These are phyloP conservation scores for Blomia tropicalis DNA, from an alignment of 2,888 invertebrate species.

Conservation along the genomic window DNA sequence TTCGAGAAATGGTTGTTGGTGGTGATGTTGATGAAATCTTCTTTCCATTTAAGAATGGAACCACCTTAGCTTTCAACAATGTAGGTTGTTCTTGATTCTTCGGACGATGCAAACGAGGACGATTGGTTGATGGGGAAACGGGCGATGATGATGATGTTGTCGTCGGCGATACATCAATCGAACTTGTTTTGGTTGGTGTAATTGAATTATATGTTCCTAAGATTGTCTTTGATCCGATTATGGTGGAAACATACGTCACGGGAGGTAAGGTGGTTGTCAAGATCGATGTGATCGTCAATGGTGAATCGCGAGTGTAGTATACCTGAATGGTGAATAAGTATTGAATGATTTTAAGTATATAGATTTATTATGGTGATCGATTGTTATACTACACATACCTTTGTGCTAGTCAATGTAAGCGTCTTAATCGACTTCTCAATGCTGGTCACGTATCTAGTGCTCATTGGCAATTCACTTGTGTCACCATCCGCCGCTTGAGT, in stretches of 20 bases:
- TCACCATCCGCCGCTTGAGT: not conserved
- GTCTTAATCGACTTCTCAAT: slow-evolving; percentile 54
- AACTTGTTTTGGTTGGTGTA: slow-evolving; percentile 29
- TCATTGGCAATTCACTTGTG: not conserved
- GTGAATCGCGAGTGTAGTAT: slow-evolving; percentile 33
- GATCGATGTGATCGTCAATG: slow-evolving; percentile 55
- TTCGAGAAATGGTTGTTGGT: not conserved
- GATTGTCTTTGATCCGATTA: slow-evolving; percentile 44
- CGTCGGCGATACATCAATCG: slow-evolving; percentile 26
- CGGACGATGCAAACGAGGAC: slow-evolving; percentile 11
- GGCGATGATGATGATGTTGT: slow-evolving; percentile 19
- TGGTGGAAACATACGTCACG: slow-evolving; percentile 44
- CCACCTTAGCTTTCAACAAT: not conserved
- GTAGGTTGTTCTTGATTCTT: not conserved
- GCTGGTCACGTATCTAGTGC: slow-evolving; percentile 54
- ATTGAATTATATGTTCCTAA: slow-evolving; percentile 29
- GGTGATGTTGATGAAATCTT: not conserved
- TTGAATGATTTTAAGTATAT: not conserved
- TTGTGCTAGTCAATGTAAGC: slow-evolving; percentile 38
- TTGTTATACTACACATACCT: slow-evolving; percentile 25
- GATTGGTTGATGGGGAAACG: slow-evolving; percentile 6
- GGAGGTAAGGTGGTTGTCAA: slow-evolving; percentile 58
- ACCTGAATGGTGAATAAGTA: slow-evolving; percentile 7
- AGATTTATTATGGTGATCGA: not conserved
- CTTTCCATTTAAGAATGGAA: not conserved